A percentile compares a stretch with the other conserved stretches of the same genome.
Conservation (phyloP, 2,797 vertebrate species). For the Sparus aurata region DNA sequence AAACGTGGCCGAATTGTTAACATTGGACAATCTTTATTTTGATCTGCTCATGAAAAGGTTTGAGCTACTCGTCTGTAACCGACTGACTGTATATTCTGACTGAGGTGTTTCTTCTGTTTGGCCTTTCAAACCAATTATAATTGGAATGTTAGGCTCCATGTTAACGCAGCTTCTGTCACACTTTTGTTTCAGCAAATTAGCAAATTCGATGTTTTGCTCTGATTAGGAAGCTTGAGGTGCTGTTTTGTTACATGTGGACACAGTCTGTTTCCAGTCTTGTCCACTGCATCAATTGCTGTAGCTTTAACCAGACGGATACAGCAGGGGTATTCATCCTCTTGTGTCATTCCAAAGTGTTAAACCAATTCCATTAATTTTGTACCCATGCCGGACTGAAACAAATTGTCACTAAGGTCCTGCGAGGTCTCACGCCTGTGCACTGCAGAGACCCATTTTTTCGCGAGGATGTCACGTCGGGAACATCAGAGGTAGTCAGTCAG, state of each 20-base stretch:
- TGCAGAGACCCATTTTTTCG: conserved; percentile 32
- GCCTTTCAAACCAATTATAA: too few relatives aligned
- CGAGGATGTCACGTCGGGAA: conserved; percentile 55
- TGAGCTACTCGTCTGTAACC: too few relatives aligned
- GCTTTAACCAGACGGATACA: background rate
- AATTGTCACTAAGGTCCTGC: conserved; percentile 45
- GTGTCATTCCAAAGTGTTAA: conserved; percentile 8
- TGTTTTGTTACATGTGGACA: background rate
- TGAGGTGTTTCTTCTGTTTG: too few relatives aligned
- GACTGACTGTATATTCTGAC: too few relatives aligned
- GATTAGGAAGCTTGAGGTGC: too few relatives aligned
- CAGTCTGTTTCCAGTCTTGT: background rate
- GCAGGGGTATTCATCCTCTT: background rate
- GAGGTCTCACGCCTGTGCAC: conserved; percentile 27
- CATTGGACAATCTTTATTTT: too few relatives aligned
- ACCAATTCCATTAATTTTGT: conserved; percentile 9
- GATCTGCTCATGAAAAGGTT: too few relatives aligned
- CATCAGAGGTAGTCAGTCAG: conserved; percentile 67
- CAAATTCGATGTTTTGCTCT: background rate
- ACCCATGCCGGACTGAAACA: conserved; percentile 25
- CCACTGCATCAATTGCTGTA: background rate
- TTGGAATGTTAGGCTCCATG: too few relatives aligned
- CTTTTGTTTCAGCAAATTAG: background rate
- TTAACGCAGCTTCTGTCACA: background rate
- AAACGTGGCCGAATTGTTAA: too few relatives aligned